phyloP scores from a whole-genome alignment of 92 coral and sea anemone species.

The Bergia sp. region DNA sequence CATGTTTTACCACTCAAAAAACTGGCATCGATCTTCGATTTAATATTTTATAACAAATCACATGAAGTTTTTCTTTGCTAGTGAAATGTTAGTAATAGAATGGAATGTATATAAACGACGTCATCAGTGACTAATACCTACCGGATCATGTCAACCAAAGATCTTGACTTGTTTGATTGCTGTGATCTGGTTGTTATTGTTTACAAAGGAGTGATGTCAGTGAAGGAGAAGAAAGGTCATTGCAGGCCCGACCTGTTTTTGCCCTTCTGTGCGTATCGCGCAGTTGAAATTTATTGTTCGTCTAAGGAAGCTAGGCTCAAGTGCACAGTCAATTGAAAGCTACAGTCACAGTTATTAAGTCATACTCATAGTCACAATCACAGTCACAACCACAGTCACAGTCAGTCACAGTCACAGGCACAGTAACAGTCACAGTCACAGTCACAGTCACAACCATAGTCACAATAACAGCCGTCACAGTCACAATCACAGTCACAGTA shows the following conservation, averaged over 20 bases:
- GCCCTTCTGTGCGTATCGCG: too few relatives aligned
- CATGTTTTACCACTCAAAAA: background rate
- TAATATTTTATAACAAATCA: too few relatives aligned
- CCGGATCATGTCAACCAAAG: constrained; percentile 15
- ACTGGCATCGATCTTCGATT: too few relatives aligned
- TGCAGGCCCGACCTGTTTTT: too few relatives aligned
- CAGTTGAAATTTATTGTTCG: too few relatives aligned
- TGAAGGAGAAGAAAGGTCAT: too few relatives aligned
- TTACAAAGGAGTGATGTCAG: background rate
- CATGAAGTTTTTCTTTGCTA: too few relatives aligned
- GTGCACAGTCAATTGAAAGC: too few relatives aligned
- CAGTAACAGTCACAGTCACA: background rate
- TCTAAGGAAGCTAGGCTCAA: too few relatives aligned
- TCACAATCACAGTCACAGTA: background rate
- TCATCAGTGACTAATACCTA: background rate
- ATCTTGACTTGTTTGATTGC: constrained; percentile 18
- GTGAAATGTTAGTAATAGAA: background rate
- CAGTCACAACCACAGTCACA: background rate
- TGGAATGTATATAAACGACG: background rate
- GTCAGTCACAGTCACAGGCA: background rate
- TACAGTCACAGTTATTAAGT: background rate
- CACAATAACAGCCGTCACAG: too few relatives aligned
- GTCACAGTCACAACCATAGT: background rate
- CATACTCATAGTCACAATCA: background rate
- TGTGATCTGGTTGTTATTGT: constrained; percentile 29